Base-by-base conservation (phyloP, 2,797 vertebrate genomes). In the Myripristis murdjan region DNA sequence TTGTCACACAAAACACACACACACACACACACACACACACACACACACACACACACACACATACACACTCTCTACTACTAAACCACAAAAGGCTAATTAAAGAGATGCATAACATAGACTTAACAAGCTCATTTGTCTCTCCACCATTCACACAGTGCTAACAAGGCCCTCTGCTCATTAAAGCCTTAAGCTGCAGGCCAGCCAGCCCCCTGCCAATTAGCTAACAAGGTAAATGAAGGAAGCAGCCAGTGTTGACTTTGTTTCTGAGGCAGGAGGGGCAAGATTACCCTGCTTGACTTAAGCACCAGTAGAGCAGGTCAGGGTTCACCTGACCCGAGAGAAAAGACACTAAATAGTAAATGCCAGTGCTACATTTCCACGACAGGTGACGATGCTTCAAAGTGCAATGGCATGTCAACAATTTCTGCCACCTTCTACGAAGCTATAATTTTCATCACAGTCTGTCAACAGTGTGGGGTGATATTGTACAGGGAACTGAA, bases 141-240 rank as follows among this genome's bases (percentile, higher is more conserved):
- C 23, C 26, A 15, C 75, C 65, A 77, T 86, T 79, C 83, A 51
- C 83, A 70, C 58, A 33, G 82, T 48, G 33, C 81, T 91, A 91
- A 90, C 86, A 82, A 89, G 87, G 58, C 88, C 74, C 87, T 86
- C 63, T 81, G 72, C 91, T 92, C 89, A 88, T 91, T 90, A 91
- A 88, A 79, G 79, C 67, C 70, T 79, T 81, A 83, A 88, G 80
- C 83, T 84, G 67, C 68, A 55, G 87, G 83, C 88, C 75, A 87
- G 84, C 70, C 79, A 84, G 70, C 81, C 69, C 57, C 48, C 80
- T 84, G 87, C 82, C 89, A 84, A 81, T 73, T 77, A 80, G 61
- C 82, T 88, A 88, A 92, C 82, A 75, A 84, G 83, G 75, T 83
- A 85, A 89, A 88, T 87, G 83, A 85, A 83, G 82, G 75, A 87